A percentile compares a stretch with the other conserved stretches of the same genome.
Evolutionary conservation across 53 echinoderm and acorn worm species (phyloP).

Genomic region (Patiria pectinifera): DNA sequence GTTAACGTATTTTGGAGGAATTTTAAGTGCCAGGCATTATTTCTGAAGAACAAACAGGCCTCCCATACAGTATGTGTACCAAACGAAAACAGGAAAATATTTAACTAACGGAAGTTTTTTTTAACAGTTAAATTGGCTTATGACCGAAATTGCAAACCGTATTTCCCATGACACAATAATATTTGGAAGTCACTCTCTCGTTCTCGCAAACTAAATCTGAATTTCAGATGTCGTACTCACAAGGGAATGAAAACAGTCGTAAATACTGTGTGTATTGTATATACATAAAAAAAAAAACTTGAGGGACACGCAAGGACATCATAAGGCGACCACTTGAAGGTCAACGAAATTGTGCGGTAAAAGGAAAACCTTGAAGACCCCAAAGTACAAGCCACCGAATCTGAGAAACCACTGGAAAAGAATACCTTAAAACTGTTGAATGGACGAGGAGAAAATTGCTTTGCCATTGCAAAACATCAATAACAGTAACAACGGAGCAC

Average conservation of each 20-base stretch:
- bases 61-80: too few species aligned
- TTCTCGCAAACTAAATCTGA: slow-evolving; percentile 6
- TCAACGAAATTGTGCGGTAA: slow-evolving; percentile 22
- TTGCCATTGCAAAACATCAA: too few species aligned
- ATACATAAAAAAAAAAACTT: slow-evolving; percentile 17
- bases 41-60: too few species aligned
- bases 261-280: slow-evolving; percentile 38
- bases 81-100: too few species aligned
- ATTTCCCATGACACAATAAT: not conserved
- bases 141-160: not conserved
- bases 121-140: not conserved
- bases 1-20: too few species aligned
- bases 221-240: slow-evolving; percentile 40
- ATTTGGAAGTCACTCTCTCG: not conserved
- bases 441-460: not conserved
- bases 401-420: not conserved
- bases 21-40: too few species aligned
- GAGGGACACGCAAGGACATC: slow-evolving; percentile 38
- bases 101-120: too few species aligned
- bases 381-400: not conserved
- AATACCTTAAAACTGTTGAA: not conserved
- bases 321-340: slow-evolving; percentile 12
- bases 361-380: slow-evolving; percentile 7
- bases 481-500: too few species aligned
- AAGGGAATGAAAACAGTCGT: slow-evolving; percentile 39